Conservation (phyloP, 2,797 vertebrate genomes). For the Steatocranus sp. region DNA sequence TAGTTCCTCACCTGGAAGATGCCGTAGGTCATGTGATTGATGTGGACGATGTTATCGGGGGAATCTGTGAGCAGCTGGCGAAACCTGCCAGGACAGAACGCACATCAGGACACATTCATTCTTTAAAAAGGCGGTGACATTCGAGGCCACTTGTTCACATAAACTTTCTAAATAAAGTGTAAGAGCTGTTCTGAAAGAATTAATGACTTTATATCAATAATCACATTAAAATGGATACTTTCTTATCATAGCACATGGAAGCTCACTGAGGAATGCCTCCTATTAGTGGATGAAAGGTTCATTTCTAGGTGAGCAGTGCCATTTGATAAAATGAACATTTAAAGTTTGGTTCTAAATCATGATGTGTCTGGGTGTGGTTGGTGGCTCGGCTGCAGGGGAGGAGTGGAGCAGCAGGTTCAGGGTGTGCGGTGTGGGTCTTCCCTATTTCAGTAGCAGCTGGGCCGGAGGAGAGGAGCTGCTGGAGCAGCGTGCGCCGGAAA, state of each 20-base stretch:
- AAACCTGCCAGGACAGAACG: conserved; percentile 73
- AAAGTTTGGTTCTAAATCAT: neutral
- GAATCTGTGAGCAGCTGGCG: conserved; percentile 80
- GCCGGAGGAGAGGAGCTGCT: neutral
- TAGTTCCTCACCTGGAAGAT: conserved; percentile 81
- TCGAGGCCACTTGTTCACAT: neutral
- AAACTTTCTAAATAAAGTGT: neutral
- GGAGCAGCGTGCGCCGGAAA: neutral
- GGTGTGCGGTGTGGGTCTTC: neutral
- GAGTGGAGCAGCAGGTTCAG: neutral
- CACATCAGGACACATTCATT: neutral
- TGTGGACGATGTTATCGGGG: conserved; percentile 78
- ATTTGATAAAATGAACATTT: neutral
- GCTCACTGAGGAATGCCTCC: fast-evolving
- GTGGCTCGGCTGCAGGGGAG: neutral
- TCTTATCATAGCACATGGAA: neutral
- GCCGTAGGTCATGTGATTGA: conserved; percentile 86
- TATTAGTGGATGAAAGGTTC: neutral
- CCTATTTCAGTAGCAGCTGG: neutral
- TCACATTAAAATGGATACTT: neutral
- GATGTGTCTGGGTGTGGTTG: neutral
- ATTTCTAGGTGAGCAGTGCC: fast-evolving
- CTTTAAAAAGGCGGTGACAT: neutral
- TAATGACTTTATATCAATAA: neutral
- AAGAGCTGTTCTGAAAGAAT: neutral